A percentile compares a stretch with the other conserved stretches of the same genome.
Evolutionary conservation across 2,888 invertebrate genomes (phyloP).

Genomic region (Busseola fusca): DNA sequence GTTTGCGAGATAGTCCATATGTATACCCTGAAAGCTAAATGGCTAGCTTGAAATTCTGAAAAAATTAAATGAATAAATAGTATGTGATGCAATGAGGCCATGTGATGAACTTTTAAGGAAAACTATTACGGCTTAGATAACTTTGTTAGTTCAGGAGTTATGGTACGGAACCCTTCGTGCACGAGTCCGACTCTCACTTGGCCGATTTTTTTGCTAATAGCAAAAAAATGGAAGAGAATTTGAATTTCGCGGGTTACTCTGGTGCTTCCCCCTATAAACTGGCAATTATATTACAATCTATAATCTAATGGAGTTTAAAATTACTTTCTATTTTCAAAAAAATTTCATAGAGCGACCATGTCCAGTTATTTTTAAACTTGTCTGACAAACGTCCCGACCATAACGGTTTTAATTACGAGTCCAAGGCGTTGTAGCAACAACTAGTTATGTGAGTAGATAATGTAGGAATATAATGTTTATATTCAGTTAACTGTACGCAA

Average conservation of each 20-base stretch:
- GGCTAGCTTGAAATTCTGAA: too few species aligned
- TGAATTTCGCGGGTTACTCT: background rate
- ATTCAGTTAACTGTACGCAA: slow-evolving; percentile 35
- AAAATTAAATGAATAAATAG: too few species aligned
- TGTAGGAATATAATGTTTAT: slow-evolving; percentile 34
- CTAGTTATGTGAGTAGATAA: slow-evolving; percentile 22
- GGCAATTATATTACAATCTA: background rate
- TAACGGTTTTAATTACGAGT: slow-evolving; percentile 44
- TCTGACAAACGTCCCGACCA: slow-evolving; percentile 24
- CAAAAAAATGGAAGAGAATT: too few species aligned
- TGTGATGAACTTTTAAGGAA: too few species aligned
- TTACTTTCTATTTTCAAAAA: background rate
- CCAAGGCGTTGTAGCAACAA: slow-evolving; percentile 28
- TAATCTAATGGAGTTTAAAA: background rate
- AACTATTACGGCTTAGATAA: too few species aligned
- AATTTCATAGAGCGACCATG: slow-evolving; percentile 15
- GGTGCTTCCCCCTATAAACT: background rate
- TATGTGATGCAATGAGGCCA: too few species aligned
- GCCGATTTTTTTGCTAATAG: too few species aligned
- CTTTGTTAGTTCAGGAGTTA: too few species aligned
- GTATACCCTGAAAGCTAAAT: too few species aligned
- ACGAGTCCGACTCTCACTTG: too few species aligned
- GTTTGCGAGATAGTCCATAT: too few species aligned
- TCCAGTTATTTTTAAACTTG: slow-evolving; percentile 10
- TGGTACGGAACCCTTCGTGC: too few species aligned